phyloP scores from a whole-genome alignment of 2,797 vertebrate genomes.

The Simalia tracyae region DNA sequence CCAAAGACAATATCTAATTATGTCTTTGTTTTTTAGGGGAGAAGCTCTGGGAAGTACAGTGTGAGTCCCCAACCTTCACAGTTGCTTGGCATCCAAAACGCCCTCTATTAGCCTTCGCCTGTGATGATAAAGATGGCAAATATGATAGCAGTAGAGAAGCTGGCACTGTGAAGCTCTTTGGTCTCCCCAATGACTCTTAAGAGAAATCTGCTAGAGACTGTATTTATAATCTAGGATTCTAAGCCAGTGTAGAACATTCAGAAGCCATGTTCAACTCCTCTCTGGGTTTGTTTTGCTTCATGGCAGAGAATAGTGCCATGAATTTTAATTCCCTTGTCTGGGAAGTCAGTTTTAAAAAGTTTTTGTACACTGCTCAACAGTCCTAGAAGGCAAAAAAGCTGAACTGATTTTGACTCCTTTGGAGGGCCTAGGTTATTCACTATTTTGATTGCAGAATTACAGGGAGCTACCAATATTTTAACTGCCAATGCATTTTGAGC shows the following conservation, averaged over 20 bases:
- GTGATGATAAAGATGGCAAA: conserved; percentile 97
- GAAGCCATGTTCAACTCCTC: background rate
- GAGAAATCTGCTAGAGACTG: background rate
- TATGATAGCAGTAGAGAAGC: conserved; percentile 96
- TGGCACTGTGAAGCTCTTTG: conserved; percentile 95
- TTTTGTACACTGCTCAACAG: background rate
- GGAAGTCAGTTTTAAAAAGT: background rate
- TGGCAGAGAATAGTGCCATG: background rate
- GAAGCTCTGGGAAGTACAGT: conserved; percentile 98
- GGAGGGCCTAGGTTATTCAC: accelerated
- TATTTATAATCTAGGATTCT: background rate
- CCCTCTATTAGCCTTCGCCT: conserved; percentile 92
- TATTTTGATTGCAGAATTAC: background rate
- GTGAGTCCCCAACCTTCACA: conserved; percentile 95
- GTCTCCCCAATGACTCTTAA: conserved; percentile 93
- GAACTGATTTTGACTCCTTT: background rate
- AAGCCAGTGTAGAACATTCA: background rate
- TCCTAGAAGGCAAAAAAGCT: background rate
- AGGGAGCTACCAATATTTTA: background rate
- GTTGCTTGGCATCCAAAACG: conserved; percentile 98
- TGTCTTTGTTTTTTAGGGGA: conserved; percentile 79
- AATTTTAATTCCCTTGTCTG: accelerated
- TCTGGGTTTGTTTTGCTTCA: background rate
- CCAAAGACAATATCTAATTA: background rate
- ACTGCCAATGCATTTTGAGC: background rate